Percentiles rank a stretch among this genome's conserved stretches.
These are phyloP conservation scores for Asarcornis scutulata DNA, from an alignment of 2,113 vertebrate species.

Conservation along the genomic window DNA sequence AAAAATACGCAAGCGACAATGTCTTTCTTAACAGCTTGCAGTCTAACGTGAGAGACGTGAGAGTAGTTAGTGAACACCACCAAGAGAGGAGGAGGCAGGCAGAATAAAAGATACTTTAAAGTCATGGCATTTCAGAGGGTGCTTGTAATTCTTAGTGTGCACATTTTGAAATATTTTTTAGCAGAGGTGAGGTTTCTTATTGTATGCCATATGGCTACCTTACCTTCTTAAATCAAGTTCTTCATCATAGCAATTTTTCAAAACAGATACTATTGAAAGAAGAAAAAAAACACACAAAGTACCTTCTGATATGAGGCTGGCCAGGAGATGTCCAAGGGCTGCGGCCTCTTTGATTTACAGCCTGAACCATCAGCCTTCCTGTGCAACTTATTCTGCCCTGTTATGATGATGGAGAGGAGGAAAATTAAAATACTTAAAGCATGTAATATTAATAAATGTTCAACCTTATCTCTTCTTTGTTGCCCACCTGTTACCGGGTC, in stretches of 20 bases:
- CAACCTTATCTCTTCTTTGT: not conserved
- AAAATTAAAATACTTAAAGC: not conserved
- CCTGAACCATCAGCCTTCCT: constrained; percentile 97
- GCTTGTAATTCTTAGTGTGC: not conserved
- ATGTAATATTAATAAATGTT: not conserved
- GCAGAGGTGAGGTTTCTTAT: not conserved
- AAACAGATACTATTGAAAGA: not conserved
- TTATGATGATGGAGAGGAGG: not conserved
- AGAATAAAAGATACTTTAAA: not conserved
- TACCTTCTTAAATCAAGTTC: not conserved
- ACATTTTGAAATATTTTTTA: not conserved
- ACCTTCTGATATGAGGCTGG: constrained; percentile 91
- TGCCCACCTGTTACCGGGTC: not conserved
- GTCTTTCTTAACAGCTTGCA: not conserved
- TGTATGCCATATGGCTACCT: not conserved
- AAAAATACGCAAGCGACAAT: not conserved
- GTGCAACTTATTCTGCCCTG: constrained; percentile 95
- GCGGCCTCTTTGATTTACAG: constrained; percentile 95
- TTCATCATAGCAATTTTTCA: not conserved
- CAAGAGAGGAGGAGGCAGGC: not conserved
- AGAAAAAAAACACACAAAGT: not conserved
- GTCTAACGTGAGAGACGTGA: not conserved
- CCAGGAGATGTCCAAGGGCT: constrained; percentile 88
- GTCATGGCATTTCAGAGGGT: not conserved
- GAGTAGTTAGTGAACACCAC: not conserved